Evolutionary conservation across 1,140 invertebrate genomes (phyloP), one percentile per base, ranked within the genome.

Genomic region (Cephus cinctus): DNA sequence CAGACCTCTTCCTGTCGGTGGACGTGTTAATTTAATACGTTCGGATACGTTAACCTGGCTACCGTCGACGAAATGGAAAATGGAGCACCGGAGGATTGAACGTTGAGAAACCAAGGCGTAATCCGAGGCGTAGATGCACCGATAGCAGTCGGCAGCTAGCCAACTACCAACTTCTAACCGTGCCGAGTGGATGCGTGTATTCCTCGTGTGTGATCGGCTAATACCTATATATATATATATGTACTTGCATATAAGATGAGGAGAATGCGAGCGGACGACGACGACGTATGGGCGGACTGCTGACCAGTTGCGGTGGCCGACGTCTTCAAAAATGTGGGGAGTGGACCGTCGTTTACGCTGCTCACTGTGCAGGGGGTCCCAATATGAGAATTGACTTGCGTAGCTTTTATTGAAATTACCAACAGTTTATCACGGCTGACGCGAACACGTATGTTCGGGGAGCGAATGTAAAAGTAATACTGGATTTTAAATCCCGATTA

Each of bases 281-380:
- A 12, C 12, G 12, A 9, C 60, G 67, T 48, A 67, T 63, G 65
- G 65, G 61, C 69, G 70, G 59, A 59, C 58, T n/a, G n/a, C n/a
- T 56, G 47, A 44, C 51, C 50, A 46, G 54, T 55, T 50, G 57
- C 47, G 48, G 47, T 61, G 53, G 41, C 41, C 57, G 60, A 49
- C 56, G 58, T 67, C 63, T 62, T 70, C 57, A 68, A 73, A 74
- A 74, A 73, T 71, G 54, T 51, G 40, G 57, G 61, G 65, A 71
- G 62, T 56, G 61, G 63, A 65, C 60, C 61, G 57, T 64, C 57
- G 59, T 48, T 42, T 23, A 18, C 14, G 15, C 14, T 22, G 30
- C 25, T n/a, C 27, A 31, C 21, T 19, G 32, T 22, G 22, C 43
- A 47, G 55, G 39, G 54, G 51, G 30, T 57, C 51, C 47, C 47